A percentile compares a stretch with the other conserved stretches of the same genome.
Conservation (phyloP, 2,888 invertebrate genomes). For the Troides helena region DNA sequence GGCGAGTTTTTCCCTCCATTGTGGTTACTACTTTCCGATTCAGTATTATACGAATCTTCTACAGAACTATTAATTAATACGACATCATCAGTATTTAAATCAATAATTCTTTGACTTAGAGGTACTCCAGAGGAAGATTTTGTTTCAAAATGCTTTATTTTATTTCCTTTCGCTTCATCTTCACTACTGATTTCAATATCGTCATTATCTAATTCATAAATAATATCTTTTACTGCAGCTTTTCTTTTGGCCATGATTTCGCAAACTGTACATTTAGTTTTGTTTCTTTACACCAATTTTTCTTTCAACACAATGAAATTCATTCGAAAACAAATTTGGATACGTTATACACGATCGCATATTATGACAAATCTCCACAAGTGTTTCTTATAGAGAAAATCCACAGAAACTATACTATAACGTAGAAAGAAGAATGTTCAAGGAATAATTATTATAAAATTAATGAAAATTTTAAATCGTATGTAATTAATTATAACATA, state of each 20-base stretch:
- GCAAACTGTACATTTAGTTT: conserved; percentile 22
- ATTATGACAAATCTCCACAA: conserved; percentile 14
- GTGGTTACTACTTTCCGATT: conserved; percentile 36
- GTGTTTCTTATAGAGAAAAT: conserved; percentile 2
- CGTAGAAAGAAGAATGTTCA: no score
- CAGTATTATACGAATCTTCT: conserved; percentile 39
- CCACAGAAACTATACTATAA: no score
- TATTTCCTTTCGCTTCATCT: conserved; percentile 64
- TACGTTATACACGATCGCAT: conserved; percentile 19
- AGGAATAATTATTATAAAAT: no score
- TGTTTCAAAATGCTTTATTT: conserved; percentile 52
- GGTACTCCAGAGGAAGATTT: conserved; percentile 35
- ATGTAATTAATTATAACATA: no score
- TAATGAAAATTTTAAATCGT: no score
- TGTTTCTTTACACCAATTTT: not conserved
- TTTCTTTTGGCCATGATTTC: conserved; percentile 69
- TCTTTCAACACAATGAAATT: conserved; percentile 4
- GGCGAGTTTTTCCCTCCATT: conserved; percentile 70
- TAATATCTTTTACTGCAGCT: conserved; percentile 68
- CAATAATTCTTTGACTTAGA: conserved; percentile 36
- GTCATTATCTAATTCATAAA: conserved; percentile 76
- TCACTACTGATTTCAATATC: conserved; percentile 71
- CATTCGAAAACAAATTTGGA: conserved; percentile 6
- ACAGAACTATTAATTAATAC: conserved; percentile 44
- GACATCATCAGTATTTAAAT: conserved; percentile 43